Evolutionary conservation across 2,888 invertebrate genomes (phyloP).

Genomic region (Hesperia comma): DNA sequence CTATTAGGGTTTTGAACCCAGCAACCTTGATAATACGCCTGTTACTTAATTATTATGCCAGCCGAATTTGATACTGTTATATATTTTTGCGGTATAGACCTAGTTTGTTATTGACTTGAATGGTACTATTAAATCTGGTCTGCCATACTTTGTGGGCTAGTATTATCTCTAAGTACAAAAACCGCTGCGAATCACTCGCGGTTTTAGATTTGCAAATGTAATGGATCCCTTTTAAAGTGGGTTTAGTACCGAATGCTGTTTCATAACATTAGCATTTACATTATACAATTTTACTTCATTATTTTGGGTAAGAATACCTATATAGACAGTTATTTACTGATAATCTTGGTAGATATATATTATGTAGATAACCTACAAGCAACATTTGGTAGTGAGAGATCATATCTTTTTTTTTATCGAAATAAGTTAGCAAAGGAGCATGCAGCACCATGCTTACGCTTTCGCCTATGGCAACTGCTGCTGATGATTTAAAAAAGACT

Average conservation of each 20-base stretch:
- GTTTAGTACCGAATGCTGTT: slow-evolving; percentile 5
- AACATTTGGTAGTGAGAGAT: too few relatives aligned
- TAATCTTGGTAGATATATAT: too few relatives aligned
- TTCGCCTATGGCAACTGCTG: too few relatives aligned
- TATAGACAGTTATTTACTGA: too few relatives aligned
- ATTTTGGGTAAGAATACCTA: slow-evolving; percentile 2
- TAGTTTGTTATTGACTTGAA: slow-evolving; percentile 36
- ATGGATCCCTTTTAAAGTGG: slow-evolving; percentile 20
- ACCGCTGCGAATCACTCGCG: slow-evolving; percentile 26
- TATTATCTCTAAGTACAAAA: slow-evolving; percentile 32
- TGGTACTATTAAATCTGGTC: slow-evolving; percentile 17
- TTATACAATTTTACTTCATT: background rate
- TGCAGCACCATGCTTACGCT: too few relatives aligned
- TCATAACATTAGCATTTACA: slow-evolving; percentile 9
- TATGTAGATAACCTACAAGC: too few relatives aligned
- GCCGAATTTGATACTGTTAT: slow-evolving; percentile 61
- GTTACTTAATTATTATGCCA: slow-evolving; percentile 83
- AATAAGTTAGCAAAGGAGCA: too few relatives aligned
- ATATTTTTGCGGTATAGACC: slow-evolving; percentile 42
- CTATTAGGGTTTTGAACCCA: slow-evolving; percentile 75
- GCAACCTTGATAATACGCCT: slow-evolving; percentile 75
- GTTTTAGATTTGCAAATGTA: slow-evolving; percentile 31
- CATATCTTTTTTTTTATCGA: too few relatives aligned
- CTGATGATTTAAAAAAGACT: too few relatives aligned
- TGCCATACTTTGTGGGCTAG: slow-evolving; percentile 17